These are phyloP conservation scores for Sinocyclocheilus maitianheensis DNA, from an alignment of 2,113 vertebrate species.

Conservation along the genomic window DNA sequence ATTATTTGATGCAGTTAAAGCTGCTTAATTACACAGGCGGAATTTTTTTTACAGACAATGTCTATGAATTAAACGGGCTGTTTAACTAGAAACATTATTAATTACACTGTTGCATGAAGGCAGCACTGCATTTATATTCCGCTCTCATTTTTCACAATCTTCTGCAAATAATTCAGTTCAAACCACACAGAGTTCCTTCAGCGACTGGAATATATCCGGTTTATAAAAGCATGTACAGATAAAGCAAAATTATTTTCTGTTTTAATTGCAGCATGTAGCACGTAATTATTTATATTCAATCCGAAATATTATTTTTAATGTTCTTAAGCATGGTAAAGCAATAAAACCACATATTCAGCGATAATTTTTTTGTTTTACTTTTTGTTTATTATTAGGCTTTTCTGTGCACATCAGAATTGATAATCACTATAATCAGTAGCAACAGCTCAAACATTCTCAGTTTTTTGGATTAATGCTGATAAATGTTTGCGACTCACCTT, in stretches of 20 bases:
- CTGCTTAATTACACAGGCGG: neutral
- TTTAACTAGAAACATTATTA: neutral
- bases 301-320: neutral
- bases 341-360: neutral
- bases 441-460: neutral
- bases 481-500: slow-evolving; percentile 72
- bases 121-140: neutral
- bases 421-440: neutral
- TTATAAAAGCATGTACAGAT: neutral
- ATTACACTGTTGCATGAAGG: neutral
- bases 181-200: neutral
- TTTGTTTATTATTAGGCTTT: neutral
- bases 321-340: neutral
- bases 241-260: too few relatives aligned
- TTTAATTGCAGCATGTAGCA: neutral
- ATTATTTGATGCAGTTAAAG: neutral
- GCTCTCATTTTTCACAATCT: neutral
- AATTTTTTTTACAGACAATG: neutral
- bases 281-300: neutral
- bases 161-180: neutral
- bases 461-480: neutral
- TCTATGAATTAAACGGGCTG: neutral
- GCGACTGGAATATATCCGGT: neutral
- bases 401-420: neutral
- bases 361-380: neutral